Evolutionary conservation across 2,888 invertebrate species (phyloP).

Genomic region (Odontomyia ornata): DNA sequence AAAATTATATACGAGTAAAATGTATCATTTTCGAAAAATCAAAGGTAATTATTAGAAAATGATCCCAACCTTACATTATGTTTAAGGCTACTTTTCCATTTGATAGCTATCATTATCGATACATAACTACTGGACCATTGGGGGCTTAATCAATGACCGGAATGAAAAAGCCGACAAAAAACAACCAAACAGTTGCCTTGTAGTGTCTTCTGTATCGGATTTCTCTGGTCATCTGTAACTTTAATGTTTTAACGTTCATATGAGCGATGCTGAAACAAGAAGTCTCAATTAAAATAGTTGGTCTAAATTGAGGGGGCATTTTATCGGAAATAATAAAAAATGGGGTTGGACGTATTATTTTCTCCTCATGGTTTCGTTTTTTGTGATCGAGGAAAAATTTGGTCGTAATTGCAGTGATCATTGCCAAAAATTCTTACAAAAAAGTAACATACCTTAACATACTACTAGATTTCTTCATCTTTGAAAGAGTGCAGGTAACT

Average conservation of each 20-base stretch:
- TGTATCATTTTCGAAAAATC: slow-evolving; percentile 12
- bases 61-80: neutral
- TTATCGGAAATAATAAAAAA: neutral
- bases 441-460: too few relatives aligned
- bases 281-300: neutral
- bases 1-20: neutral
- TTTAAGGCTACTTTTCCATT: neutral
- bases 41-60: slow-evolving; percentile 4
- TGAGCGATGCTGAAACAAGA: neutral
- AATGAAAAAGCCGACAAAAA: neutral
- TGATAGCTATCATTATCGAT: neutral
- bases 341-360: neutral
- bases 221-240: neutral
- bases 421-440: too few relatives aligned
- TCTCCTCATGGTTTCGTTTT: too few relatives aligned
- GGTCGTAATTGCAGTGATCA: too few relatives aligned
- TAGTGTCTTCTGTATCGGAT: neutral
- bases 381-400: too few relatives aligned
- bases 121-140: slow-evolving; percentile 2
- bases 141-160: neutral
- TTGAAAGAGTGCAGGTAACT: neutral
- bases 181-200: neutral
- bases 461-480: too few relatives aligned
- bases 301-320: neutral
- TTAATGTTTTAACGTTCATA: neutral